Percentiles rank a stretch among this genome's conserved stretches.
These are phyloP conservation scores for Geophilus truncorum DNA, from an alignment of 2,888 invertebrate species.

Conservation along the genomic window DNA sequence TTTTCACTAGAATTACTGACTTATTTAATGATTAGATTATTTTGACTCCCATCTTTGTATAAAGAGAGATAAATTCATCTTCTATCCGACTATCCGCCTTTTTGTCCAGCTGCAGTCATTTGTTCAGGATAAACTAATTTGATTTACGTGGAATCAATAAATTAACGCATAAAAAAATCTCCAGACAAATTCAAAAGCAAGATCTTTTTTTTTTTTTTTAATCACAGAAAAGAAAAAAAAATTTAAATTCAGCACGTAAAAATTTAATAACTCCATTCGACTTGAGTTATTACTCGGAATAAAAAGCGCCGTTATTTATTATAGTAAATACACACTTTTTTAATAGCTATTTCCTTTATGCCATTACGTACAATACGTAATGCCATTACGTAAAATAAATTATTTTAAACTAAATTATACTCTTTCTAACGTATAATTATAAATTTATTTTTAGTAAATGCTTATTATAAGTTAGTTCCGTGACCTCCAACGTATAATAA, in stretches of 20 bases:
- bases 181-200: background rate
- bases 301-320: background rate
- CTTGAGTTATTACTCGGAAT: background rate
- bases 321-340: background rate
- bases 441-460: background rate
- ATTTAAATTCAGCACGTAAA: background rate
- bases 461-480: background rate
- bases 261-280: background rate
- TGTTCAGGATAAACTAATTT: background rate
- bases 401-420: background rate
- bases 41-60: too few species aligned
- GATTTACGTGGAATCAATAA: background rate
- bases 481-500: background rate
- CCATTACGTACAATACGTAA: too few species aligned
- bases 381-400: too few species aligned
- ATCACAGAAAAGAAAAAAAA: background rate
- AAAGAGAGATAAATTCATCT: background rate
- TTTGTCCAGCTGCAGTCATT: background rate
- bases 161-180: background rate
- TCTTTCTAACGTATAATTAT: background rate
- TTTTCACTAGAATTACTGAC: background rate
- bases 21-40: background rate
- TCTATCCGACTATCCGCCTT: background rate
- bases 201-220: too few species aligned
- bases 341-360: background rate